These are phyloP conservation scores for Ophion costatus DNA, from an alignment of 2,888 invertebrate genomes.

Conservation along the genomic window DNA sequence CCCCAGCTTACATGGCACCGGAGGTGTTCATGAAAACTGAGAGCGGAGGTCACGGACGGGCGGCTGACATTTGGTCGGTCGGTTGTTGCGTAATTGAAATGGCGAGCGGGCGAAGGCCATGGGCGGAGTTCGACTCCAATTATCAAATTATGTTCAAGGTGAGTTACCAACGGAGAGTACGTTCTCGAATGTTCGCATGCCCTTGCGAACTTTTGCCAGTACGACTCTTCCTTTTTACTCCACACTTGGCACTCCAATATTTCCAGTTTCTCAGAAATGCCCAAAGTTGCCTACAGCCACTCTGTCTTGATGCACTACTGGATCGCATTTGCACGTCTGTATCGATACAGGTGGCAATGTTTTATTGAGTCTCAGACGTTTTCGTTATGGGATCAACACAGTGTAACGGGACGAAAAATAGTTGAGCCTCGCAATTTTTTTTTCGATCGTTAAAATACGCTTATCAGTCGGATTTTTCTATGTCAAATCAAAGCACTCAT, in stretches of 20 bases:
- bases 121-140: slow-evolving; percentile 96
- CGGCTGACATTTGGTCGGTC: slow-evolving; percentile 98
- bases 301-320: neutral
- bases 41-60: slow-evolving; percentile 93
- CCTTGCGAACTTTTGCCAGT: neutral
- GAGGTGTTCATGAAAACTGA: slow-evolving; percentile 95
- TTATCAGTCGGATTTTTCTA: too few relatives aligned
- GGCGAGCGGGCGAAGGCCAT: slow-evolving; percentile 97
- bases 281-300: neutral
- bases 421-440: too few relatives aligned
- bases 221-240: neutral
- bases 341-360: too few relatives aligned
- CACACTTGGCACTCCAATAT: neutral
- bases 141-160: slow-evolving; percentile 95
- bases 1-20: slow-evolving; percentile 97
- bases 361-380: too few relatives aligned
- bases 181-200: neutral
- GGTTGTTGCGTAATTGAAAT: slow-evolving; percentile 98
- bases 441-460: too few relatives aligned
- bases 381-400: too few relatives aligned
- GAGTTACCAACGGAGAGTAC: slow-evolving; percentile 24
- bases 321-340: neutral
- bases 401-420: too few relatives aligned
- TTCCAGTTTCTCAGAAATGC: neutral
- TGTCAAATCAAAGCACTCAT: too few relatives aligned